phyloP scores from a whole-genome alignment of 1,140 invertebrate species.

The Pentalonia nigronervosa region DNA sequence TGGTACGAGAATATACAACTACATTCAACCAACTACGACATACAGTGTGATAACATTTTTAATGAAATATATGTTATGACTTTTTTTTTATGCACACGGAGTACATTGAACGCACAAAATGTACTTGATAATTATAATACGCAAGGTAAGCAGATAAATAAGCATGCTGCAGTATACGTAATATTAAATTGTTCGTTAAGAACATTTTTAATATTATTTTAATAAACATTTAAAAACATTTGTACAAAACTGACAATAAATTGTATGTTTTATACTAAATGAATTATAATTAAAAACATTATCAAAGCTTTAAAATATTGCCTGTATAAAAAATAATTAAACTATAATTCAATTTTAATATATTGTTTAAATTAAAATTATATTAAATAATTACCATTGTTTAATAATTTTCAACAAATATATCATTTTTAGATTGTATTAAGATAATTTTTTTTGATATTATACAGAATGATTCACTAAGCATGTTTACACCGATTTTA shows the following conservation, averaged over 20 bases:
- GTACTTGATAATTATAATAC: neutral
- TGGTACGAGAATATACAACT: slow-evolving; percentile 17
- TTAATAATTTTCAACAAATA: neutral
- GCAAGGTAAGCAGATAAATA: neutral
- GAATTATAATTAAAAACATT: neutral
- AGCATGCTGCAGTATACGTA: neutral
- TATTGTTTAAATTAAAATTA: neutral
- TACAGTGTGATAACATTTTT: neutral
- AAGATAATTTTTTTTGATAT: neutral
- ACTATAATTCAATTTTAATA: neutral
- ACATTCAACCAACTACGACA: neutral
- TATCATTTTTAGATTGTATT: neutral
- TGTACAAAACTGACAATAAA: neutral
- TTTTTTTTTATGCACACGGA: neutral
- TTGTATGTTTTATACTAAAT: neutral
- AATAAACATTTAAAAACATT: neutral
- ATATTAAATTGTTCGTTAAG: neutral
- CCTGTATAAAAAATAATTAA: neutral
- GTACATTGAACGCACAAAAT: neutral
- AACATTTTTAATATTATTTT: neutral
- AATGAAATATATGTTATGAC: neutral
- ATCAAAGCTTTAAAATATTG: neutral
- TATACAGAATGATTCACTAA: neutral
- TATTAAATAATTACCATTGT: neutral
- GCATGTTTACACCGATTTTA: neutral